These are phyloP conservation scores for Actinia tenebrosa DNA, from an alignment of 64 coral and sea anemone species.

Conservation along the genomic window DNA sequence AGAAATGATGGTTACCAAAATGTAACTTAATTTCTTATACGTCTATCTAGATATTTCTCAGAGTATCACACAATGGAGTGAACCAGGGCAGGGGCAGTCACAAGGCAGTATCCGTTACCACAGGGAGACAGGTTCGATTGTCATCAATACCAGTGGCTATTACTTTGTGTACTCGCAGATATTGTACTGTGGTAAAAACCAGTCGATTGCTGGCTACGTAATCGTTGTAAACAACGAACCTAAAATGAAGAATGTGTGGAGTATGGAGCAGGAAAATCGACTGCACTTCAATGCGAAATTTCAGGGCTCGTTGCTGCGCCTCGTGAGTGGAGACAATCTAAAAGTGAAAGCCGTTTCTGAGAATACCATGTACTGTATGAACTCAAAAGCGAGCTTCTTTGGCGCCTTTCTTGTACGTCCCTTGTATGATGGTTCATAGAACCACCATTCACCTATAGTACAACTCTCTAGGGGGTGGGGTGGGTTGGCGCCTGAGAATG, in stretches of 20 bases:
- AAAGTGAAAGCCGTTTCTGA: constrained; percentile 1
- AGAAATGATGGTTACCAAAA: neutral
- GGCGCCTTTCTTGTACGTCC: constrained; percentile 37
- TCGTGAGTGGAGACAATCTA: constrained; percentile 6
- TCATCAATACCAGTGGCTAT: constrained; percentile 27
- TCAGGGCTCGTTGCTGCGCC: constrained; percentile 20
- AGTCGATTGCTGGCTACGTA: constrained; percentile 9
- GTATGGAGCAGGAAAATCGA: neutral
- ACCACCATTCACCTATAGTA: neutral
- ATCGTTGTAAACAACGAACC: constrained; percentile 28
- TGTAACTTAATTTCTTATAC: neutral
- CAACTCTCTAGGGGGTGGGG: too few relatives aligned
- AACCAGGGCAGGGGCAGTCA: constrained; percentile 7
- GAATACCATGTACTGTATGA: constrained; percentile 32
- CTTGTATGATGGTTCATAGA: neutral
- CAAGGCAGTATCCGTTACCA: constrained; percentile 48
- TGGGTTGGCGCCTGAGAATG: too few relatives aligned
- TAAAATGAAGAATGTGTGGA: constrained; percentile 26
- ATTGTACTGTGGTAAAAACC: constrained; percentile 24
- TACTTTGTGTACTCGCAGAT: constrained; percentile 57
- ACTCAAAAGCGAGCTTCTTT: constrained; percentile 34
- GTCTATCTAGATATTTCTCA: constrained; percentile 5
- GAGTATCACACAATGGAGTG: constrained; percentile 9
- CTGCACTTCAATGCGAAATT: constrained; percentile 39
- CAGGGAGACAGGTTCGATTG: constrained; percentile 15